These are phyloP conservation scores for Carassius gibelio DNA, from an alignment of 2,113 vertebrate genomes.

Conservation along the genomic window DNA sequence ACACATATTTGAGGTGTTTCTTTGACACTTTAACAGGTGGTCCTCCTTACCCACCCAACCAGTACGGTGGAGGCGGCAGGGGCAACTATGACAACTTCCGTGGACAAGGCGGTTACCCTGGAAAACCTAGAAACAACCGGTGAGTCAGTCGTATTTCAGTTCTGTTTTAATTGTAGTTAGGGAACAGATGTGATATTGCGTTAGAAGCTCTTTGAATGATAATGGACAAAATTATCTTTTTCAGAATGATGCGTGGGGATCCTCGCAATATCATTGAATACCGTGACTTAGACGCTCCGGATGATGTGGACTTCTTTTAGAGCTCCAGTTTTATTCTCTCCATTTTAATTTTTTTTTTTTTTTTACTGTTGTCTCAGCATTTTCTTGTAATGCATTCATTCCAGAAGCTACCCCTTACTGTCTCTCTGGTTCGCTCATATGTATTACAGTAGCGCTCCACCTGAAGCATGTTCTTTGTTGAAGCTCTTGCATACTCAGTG, in stretches of 20 bases:
- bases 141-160: constrained; percentile 59
- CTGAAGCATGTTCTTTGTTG: neutral
- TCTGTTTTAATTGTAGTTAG: neutral
- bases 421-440: neutral
- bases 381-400: constrained; percentile 24
- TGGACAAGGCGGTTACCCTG: constrained; percentile 85
- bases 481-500: neutral
- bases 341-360: constrained; percentile 47
- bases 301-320: constrained; percentile 92
- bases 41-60: constrained; percentile 86
- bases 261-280: constrained; percentile 91
- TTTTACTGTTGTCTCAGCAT: neutral
- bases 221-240: neutral
- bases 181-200: neutral
- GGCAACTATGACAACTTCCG: constrained; percentile 90
- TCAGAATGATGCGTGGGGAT: constrained; percentile 89
- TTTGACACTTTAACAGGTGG: constrained; percentile 66
- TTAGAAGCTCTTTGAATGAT: neutral
- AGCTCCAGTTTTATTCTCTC: constrained; percentile 31
- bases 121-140: constrained; percentile 91
- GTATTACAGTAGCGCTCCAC: neutral
- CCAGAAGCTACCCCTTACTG: neutral
- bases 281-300: constrained; percentile 88
- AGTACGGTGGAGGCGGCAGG: constrained; percentile 83
- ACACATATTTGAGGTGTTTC: neutral